Evolutionary conservation across 2,113 vertebrate species (phyloP).

Genomic region (Hassar affinis): DNA sequence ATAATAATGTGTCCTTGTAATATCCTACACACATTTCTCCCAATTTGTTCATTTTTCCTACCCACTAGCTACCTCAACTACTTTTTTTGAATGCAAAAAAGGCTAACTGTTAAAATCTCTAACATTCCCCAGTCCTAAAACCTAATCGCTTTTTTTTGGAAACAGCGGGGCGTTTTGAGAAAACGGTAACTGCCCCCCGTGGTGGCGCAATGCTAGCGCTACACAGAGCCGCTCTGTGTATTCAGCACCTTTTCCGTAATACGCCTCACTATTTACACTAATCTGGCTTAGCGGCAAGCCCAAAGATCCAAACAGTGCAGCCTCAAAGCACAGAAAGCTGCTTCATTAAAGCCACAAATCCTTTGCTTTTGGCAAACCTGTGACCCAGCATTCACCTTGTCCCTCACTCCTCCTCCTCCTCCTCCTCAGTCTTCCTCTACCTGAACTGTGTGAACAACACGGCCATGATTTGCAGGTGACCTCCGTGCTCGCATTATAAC

Average conservation of each 20-base stretch:
- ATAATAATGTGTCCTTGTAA: too few species aligned
- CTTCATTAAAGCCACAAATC: constrained; percentile 59
- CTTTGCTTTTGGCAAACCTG: constrained; percentile 65
- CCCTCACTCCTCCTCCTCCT: constrained; percentile 27
- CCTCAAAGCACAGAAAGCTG: constrained; percentile 61
- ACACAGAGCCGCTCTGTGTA: constrained; percentile 53
- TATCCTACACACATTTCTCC: background rate
- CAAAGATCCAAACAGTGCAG: constrained; percentile 60
- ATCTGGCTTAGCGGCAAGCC: constrained; percentile 57
- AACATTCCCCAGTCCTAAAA: background rate
- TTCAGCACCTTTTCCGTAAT: constrained; percentile 58
- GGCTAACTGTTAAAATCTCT: background rate
- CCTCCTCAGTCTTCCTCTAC: background rate
- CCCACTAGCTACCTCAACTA: background rate
- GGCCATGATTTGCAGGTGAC: constrained; percentile 62
- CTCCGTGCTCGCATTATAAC: constrained; percentile 68
- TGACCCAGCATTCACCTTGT: constrained; percentile 48
- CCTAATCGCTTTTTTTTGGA: constrained; percentile 50
- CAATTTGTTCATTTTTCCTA: background rate
- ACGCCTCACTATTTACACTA: constrained; percentile 53
- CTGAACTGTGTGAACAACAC: background rate
- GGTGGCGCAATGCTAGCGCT: constrained; percentile 52
- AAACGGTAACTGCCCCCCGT: constrained; percentile 1
- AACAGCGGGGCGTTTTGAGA: background rate
- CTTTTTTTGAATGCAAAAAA: background rate